A percentile compares a stretch with the other conserved stretches of the same genome.
phyloP scores from a whole-genome alignment of 2,797 vertebrate genomes.

The Anabacerthia variegaticeps region DNA sequence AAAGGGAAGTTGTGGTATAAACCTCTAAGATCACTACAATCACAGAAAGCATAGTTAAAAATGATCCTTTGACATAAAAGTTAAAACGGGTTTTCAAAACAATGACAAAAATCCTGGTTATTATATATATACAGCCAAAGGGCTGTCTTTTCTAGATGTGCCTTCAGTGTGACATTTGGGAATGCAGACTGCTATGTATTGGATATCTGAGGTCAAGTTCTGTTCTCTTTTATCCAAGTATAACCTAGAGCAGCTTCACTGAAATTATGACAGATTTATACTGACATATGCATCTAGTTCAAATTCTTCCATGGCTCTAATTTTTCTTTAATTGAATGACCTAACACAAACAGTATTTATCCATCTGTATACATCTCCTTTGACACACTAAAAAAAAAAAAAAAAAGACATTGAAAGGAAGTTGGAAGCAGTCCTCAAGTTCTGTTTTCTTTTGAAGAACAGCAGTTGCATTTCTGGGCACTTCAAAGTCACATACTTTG shows the following conservation, averaged over 20 bases:
- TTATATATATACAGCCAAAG: neutral
- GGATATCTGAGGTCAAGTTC: neutral
- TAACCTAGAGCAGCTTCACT: slow-evolving; percentile 29
- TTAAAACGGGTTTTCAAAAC: neutral
- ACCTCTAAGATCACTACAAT: neutral
- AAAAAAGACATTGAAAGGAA: slow-evolving; percentile 41
- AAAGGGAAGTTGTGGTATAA: neutral
- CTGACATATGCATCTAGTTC: neutral
- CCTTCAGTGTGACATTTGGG: neutral
- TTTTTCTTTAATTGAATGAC: slow-evolving; percentile 59
- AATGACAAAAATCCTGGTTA: neutral
- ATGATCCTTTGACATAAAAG: neutral
- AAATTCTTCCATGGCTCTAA: slow-evolving; percentile 21
- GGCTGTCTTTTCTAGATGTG: neutral
- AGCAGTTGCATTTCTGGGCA: slow-evolving; percentile 54
- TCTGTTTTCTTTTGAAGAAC: slow-evolving; percentile 37
- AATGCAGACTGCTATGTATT: neutral
- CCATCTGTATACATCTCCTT: slow-evolving; percentile 39
- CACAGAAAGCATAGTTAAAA: neutral
- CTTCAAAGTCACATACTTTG: slow-evolving; percentile 63
- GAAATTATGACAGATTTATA: slow-evolving; percentile 6
- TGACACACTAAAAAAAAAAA: neutral
- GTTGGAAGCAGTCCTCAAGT: slow-evolving; percentile 32
- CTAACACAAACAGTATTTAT: slow-evolving; percentile 48
- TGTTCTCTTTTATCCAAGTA: slow-evolving; percentile 16